Evolutionary conservation across 2,888 invertebrate species (phyloP), one percentile per base, ranked within the genome.

Genomic region (Crioceris asparagi): DNA sequence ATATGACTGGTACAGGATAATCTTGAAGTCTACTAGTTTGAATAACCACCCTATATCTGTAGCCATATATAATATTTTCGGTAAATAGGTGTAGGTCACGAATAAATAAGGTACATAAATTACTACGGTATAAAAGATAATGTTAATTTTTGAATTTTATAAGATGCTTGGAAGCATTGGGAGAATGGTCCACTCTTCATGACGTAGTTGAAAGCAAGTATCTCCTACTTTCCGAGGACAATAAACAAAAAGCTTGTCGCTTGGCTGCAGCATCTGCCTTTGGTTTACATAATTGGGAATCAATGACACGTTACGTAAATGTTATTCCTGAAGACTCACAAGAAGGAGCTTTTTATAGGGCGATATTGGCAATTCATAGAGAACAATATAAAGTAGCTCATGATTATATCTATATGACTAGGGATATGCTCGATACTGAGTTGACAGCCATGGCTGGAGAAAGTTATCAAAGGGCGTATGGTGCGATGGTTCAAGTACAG

Each of bases 371-470:
- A 11, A 86, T 97, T 17, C 88, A 91, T 53, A 77, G 82, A 42
- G 79, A 77, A 23, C 77, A 85, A 47, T 90, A 73, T 48, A 47
- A 44, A 23, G 42, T 48, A 11, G 52, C 52, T 5, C 51, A 80
- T 56, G 70, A 81, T 54, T 77, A 83, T 45, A 93, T 98, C 38
- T 92, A 96, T 57, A 85, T 83, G 54, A 90, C 96, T 0, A 73
- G 98, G 8, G 91, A 96, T 60, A 69, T 97, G 39, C 68, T 98
- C 23, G 98, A 98, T 59, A 92, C 92, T 0, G 97, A 98, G 59
- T 65, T 99, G 39, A 96, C 97, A 0, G 91, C 97, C 0, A 91
- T 97, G 73, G 93, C 91, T 0, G 88, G 91, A 0, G 94, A 96
- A 59, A 92, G 91, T 40, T 94, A 96, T 59, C 92, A 93, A 55